Evolutionary conservation across 2,888 invertebrate species (phyloP).

Genomic region (Herminia tarsipennalis): DNA sequence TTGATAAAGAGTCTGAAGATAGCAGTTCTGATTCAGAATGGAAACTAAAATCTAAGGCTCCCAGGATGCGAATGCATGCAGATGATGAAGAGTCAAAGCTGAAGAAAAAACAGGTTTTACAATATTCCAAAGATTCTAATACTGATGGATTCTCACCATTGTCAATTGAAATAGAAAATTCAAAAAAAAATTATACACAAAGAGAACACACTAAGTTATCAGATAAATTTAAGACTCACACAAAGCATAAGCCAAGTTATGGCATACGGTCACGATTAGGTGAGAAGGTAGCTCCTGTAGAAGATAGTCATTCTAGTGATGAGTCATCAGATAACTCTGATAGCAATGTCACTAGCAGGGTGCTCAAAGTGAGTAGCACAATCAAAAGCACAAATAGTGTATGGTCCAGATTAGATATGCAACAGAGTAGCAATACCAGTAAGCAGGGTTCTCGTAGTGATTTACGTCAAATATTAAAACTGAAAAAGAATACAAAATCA

Average conservation of each 20-base stretch:
- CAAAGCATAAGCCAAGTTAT: constrained; percentile 41
- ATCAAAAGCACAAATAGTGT: constrained; percentile 76
- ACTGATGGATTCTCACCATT: constrained; percentile 68
- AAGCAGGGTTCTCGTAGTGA: constrained; percentile 56
- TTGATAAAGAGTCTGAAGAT: constrained; percentile 66
- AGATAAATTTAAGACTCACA: constrained; percentile 69
- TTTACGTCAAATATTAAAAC: constrained; percentile 69
- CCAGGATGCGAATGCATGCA: constrained; percentile 95
- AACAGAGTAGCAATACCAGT: constrained; percentile 45
- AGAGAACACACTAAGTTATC: constrained; percentile 65
- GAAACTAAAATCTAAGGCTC: constrained; percentile 87
- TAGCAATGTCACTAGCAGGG: constrained; percentile 81
- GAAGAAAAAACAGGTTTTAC: constrained; percentile 57
- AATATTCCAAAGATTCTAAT: constrained; percentile 44
- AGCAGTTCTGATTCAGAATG: constrained; percentile 84
- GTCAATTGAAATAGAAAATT: constrained; percentile 76
- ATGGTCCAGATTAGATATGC: constrained; percentile 84
- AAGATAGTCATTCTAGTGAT: constrained; percentile 53
- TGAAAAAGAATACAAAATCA: constrained; percentile 57
- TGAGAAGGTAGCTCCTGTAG: constrained; percentile 55
- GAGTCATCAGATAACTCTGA: constrained; percentile 63
- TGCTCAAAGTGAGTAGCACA: constrained; percentile 71
- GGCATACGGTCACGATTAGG: constrained; percentile 71
- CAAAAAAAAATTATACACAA: constrained; percentile 57
- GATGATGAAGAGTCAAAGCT: constrained; percentile 91